Percentiles rank a stretch among this genome's conserved stretches.
Evolutionary conservation across 2,797 vertebrate species (phyloP).

Genomic region (Pseudochirops cupreus): DNA sequence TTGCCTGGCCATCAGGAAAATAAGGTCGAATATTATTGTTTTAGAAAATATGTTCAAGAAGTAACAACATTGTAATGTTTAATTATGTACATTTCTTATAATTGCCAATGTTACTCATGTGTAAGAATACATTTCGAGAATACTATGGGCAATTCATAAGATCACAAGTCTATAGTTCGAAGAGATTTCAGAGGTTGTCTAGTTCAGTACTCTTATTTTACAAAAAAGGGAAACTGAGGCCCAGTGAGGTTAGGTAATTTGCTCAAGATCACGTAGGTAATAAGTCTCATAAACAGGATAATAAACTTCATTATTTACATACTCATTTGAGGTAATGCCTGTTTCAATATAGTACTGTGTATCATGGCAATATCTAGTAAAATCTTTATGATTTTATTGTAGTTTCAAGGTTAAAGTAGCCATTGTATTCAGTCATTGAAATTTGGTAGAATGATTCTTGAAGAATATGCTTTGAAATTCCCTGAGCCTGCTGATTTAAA

Average conservation of each 20-base stretch:
- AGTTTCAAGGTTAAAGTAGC: slow-evolving; percentile 21
- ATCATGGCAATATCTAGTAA: slow-evolving; percentile 56
- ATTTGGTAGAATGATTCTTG: slow-evolving; percentile 46
- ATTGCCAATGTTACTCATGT: not conserved
- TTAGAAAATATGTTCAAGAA: not conserved
- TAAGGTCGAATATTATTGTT: slow-evolving; percentile 29
- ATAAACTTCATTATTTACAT: slow-evolving; percentile 57
- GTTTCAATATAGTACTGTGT: slow-evolving; percentile 43
- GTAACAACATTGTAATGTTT: not conserved
- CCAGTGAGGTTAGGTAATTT: not conserved
- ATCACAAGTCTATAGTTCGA: not conserved
- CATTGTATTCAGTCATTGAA: slow-evolving; percentile 55
- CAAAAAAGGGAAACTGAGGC: not conserved
- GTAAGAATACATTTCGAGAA: not conserved
- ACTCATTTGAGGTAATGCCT: slow-evolving; percentile 51
- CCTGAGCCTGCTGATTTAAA: slow-evolving; percentile 46
- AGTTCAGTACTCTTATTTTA: not conserved
- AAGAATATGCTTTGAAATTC: slow-evolving; percentile 58
- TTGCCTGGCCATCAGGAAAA: slow-evolving; percentile 58
- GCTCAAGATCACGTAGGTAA: not conserved
- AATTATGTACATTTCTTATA: not conserved
- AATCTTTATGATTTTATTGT: slow-evolving; percentile 35
- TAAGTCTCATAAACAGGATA: slow-evolving; percentile 34
- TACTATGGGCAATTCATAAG: not conserved
- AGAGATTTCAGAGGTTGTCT: not conserved